phyloP scores from a whole-genome alignment of 2,797 vertebrate species.

The Enteromius unitaeniatus region DNA sequence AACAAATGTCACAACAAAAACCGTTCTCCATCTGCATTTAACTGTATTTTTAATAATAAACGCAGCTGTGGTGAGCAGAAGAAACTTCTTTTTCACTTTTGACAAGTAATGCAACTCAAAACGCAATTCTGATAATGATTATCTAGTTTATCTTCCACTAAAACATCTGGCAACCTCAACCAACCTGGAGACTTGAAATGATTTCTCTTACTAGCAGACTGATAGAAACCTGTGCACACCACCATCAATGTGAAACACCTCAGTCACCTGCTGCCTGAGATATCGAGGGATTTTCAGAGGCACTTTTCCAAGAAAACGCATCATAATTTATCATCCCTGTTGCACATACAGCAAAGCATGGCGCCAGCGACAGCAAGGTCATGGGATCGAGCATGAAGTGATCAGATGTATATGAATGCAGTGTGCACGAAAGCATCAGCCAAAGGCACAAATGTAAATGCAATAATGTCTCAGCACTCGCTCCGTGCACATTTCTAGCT shows the following conservation, averaged over 20 bases:
- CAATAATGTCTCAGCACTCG: background rate
- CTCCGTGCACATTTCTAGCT: background rate
- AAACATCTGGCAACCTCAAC: background rate
- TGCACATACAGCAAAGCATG: background rate
- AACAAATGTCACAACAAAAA: too few species aligned
- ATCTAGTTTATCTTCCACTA: background rate
- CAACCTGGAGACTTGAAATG: background rate
- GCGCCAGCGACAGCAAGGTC: background rate
- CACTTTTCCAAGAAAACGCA: background rate
- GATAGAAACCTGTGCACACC: background rate
- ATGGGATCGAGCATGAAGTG: background rate
- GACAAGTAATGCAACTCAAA: background rate
- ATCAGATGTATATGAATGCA: background rate
- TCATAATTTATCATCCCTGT: background rate
- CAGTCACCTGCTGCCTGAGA: background rate
- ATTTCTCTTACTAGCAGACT: too few species aligned
- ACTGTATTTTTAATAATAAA: background rate
- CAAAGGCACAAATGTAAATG: background rate
- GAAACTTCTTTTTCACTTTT: background rate
- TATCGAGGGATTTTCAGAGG: background rate
- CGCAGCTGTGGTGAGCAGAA: background rate
- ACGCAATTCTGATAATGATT: background rate
- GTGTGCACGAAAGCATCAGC: background rate
- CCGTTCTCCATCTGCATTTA: too few species aligned
- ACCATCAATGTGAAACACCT: background rate